A percentile compares a stretch with the other conserved stretches of the same genome.
Conservation (phyloP, 2,797 vertebrate species). For the Amblyraja radiata region DNA sequence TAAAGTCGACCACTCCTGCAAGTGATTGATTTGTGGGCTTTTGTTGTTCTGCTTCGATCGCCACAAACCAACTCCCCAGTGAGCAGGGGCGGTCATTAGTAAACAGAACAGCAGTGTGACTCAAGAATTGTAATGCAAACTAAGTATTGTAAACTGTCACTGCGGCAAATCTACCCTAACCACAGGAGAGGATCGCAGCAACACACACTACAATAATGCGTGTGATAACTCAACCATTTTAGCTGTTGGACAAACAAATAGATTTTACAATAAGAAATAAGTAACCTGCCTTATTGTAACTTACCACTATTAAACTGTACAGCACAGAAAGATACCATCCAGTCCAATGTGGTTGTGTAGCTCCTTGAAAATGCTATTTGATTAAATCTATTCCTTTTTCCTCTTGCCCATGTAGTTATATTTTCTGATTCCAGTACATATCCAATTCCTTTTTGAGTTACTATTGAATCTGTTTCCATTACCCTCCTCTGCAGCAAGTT, state of each 20-base stretch:
- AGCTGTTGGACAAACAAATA: slow-evolving; percentile 3
- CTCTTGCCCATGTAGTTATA: background rate
- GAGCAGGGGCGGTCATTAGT: slow-evolving; percentile 19
- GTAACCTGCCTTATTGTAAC: background rate
- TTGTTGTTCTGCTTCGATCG: slow-evolving; percentile 22
- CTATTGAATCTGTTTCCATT: background rate
- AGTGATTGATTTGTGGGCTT: slow-evolving; percentile 27
- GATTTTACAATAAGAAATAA: background rate
- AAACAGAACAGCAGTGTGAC: slow-evolving; percentile 15
- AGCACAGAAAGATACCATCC: background rate
- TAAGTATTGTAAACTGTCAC: slow-evolving; percentile 22
- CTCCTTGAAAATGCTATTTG: background rate
- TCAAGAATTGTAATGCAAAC: background rate
- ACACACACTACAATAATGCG: too few species aligned
- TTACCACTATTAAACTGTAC: background rate
- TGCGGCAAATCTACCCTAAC: slow-evolving; percentile 3
- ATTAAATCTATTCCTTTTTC: background rate
- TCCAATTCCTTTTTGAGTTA: background rate
- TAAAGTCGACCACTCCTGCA: slow-evolving; percentile 16
- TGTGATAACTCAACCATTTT: background rate
- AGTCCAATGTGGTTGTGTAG: background rate
- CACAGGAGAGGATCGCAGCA: background rate
- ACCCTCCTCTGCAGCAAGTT: background rate
- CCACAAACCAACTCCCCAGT: slow-evolving; percentile 12
- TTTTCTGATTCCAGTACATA: background rate